Percentiles rank a stretch among this genome's conserved stretches.
Conservation (phyloP, 2,113 vertebrate genomes). For the Pristiophorus japonicus region DNA sequence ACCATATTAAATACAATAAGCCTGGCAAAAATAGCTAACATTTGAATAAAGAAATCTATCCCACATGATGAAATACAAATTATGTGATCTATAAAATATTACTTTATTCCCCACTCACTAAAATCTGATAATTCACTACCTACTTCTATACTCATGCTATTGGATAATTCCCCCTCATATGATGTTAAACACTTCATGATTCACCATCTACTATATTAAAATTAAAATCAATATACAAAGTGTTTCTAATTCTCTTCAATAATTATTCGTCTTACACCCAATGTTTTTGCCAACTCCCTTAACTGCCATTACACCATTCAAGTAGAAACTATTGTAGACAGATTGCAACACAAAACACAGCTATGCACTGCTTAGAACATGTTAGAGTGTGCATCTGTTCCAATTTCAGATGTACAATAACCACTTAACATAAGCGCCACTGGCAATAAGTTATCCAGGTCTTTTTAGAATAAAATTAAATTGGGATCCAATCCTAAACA, state of each 20-base stretch:
- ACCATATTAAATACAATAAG: too few relatives aligned
- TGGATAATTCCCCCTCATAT: not conserved
- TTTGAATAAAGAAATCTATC: not conserved
- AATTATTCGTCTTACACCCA: not conserved
- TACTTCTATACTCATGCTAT: not conserved
- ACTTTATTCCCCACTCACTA: not conserved
- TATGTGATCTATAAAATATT: not conserved
- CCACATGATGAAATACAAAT: not conserved
- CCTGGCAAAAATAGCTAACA: not conserved
- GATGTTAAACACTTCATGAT: not conserved
- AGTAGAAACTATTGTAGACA: not conserved
- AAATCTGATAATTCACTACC: not conserved
- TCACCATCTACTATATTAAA: not conserved
- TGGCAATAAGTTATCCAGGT: not conserved
- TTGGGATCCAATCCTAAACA: too few relatives aligned
- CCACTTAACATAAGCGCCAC: not conserved
- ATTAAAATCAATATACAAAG: not conserved
- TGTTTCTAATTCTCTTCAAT: not conserved
- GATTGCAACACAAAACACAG: not conserved
- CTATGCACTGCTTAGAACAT: not conserved
- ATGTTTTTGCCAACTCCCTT: not conserved
- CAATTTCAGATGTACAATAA: not conserved
- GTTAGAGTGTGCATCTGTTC: not conserved
- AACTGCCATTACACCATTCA: not conserved
- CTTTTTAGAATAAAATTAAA: too few relatives aligned